Conservation (phyloP, 2,113 vertebrate genomes). For the Phalacrocorax brasilianus region DNA sequence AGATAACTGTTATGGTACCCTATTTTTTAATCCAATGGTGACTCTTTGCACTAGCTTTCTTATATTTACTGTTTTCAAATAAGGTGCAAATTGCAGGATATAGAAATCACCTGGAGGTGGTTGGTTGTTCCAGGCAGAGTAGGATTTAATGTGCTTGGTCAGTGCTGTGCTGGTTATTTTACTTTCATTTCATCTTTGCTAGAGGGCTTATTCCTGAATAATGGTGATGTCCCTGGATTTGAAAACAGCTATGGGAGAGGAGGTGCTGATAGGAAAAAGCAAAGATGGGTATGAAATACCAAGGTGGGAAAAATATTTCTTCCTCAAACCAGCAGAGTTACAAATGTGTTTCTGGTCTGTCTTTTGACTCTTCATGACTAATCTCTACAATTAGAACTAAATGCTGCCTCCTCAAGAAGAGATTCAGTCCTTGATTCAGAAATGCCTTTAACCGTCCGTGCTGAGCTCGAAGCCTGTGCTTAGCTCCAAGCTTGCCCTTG, state of each 20-base stretch:
- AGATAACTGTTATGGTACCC: background rate
- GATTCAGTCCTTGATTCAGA: background rate
- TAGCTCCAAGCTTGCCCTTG: background rate
- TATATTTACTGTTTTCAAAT: background rate
- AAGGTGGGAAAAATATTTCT: slow-evolving; percentile 8
- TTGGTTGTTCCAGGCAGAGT: background rate
- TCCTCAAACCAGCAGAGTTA: background rate
- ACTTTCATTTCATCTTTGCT: slow-evolving; percentile 55
- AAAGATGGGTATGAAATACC: background rate
- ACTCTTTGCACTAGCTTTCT: background rate
- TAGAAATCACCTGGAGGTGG: background rate
- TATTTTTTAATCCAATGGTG: background rate
- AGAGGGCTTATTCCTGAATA: slow-evolving; percentile 52
- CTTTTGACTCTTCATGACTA: background rate
- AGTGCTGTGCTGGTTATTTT: slow-evolving; percentile 9
- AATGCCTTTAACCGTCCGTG: background rate
- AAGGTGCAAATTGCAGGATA: background rate
- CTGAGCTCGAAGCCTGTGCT: background rate
- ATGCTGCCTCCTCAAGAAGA: background rate
- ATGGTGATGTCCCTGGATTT: slow-evolving; percentile 45
- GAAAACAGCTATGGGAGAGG: slow-evolving; percentile 32
- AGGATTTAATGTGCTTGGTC: background rate
- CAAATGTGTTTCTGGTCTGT: background rate
- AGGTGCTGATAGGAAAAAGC: slow-evolving; percentile 2
- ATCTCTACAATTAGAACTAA: background rate